A percentile compares a stretch with the other conserved stretches of the same genome.
phyloP scores from a whole-genome alignment of 2,888 invertebrate genomes.

The Urechis unicinctus region DNA sequence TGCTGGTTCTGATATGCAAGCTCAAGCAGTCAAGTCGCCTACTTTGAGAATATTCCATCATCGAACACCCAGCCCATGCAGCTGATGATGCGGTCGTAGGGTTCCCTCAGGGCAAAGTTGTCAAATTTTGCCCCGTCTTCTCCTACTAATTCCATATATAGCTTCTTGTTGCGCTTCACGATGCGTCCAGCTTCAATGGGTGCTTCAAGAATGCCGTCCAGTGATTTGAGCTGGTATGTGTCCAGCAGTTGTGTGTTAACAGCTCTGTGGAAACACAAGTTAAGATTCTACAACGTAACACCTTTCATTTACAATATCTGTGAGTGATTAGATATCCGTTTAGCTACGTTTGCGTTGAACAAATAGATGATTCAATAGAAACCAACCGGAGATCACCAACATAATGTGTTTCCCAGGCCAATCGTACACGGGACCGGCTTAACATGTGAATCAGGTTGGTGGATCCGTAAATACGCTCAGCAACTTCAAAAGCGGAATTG shows the following conservation, averaged over 20 bases:
- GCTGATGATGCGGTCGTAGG: constrained; percentile 50
- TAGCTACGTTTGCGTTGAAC: too few species aligned
- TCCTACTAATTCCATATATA: too few species aligned
- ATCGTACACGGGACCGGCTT: constrained; percentile 35
- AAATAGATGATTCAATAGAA: not conserved
- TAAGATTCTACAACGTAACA: not conserved
- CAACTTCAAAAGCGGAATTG: constrained; percentile 47
- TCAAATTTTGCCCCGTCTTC: constrained; percentile 26
- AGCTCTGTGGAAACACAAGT: constrained; percentile 36
- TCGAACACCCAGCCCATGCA: constrained; percentile 53
- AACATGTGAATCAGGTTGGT: constrained; percentile 46
- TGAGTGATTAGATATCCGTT: too few species aligned
- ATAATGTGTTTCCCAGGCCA: constrained; percentile 48
- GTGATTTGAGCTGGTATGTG: constrained; percentile 52
- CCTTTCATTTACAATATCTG: too few species aligned
- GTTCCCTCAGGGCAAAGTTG: constrained; percentile 49
- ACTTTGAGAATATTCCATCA: constrained; percentile 39
- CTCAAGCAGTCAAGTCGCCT: too few species aligned
- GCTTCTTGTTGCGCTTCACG: constrained; percentile 23
- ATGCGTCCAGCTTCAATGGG: constrained; percentile 33
- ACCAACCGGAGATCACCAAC: constrained; percentile 46
- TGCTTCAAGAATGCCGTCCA: constrained; percentile 51
- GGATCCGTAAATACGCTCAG: constrained; percentile 38
- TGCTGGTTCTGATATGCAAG: too few species aligned
- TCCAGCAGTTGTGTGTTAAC: constrained; percentile 52